Evolutionary conservation across 1,140 invertebrate species (phyloP).

Genomic region (Conus ventricosus): DNA sequence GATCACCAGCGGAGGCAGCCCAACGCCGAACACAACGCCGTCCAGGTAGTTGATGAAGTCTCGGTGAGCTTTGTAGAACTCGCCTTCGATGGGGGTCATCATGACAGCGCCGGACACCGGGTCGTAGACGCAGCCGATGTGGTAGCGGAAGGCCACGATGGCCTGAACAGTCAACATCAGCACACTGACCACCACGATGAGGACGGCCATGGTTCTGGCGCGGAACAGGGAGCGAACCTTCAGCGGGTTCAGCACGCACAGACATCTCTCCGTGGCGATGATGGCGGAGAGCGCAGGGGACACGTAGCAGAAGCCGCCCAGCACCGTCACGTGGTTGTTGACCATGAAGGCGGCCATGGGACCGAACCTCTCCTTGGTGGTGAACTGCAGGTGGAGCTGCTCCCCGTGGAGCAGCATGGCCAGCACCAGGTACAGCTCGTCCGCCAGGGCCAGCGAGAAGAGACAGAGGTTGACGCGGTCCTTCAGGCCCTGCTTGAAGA

Average conservation of each 20-base stretch:
- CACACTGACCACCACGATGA: not conserved
- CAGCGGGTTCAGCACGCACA: constrained; percentile 14
- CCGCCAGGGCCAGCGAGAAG: not conserved
- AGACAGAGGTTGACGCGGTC: not conserved
- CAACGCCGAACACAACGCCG: not conserved
- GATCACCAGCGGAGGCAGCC: not conserved
- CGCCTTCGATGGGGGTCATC: not conserved
- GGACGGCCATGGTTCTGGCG: constrained; percentile 15
- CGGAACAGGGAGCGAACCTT: not conserved
- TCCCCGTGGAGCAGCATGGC: not conserved
- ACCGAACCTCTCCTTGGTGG: not conserved
- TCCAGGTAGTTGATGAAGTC: not conserved
- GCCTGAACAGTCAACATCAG: not conserved
- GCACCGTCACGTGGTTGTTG: not conserved
- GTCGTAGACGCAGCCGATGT: not conserved
- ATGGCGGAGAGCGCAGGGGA: not conserved
- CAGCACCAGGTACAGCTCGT: not conserved
- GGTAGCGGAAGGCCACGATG: not conserved
- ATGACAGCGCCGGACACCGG: not conserved
- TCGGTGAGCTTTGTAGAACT: not conserved
- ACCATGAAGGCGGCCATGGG: not conserved
- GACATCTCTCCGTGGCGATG: constrained; percentile 23
- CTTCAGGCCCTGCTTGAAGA: not conserved
- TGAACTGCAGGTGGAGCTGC: not conserved
- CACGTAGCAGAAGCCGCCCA: not conserved